Conservation (phyloP, 2,888 invertebrate species). For the Cabera pusaria region DNA sequence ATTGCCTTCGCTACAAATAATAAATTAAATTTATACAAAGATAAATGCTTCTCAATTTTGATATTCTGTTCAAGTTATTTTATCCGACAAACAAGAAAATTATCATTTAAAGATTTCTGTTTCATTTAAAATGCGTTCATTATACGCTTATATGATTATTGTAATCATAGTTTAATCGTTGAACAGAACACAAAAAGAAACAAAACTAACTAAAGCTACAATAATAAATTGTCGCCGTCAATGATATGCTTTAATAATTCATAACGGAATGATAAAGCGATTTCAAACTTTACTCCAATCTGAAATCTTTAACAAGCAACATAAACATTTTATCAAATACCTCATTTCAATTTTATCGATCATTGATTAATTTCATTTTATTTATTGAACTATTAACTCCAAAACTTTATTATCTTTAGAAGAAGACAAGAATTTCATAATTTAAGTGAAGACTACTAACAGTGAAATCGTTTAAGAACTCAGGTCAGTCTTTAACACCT, state of each 20-base stretch:
- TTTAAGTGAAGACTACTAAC: conserved; percentile 33
- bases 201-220: conserved; percentile 59
- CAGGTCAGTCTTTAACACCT: conserved; percentile 54
- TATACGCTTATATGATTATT: too few relatives aligned
- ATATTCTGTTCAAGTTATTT: conserved; percentile 45
- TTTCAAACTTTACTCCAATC: conserved; percentile 40
- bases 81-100: too few relatives aligned
- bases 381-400: conserved; percentile 43
- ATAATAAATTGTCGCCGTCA: conserved; percentile 50
- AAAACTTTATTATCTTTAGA: conserved; percentile 37
- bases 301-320: conserved; percentile 54
- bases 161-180: conserved; percentile 27
- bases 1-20: conserved; percentile 67
- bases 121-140: too few relatives aligned
- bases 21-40: conserved; percentile 48
- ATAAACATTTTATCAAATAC: conserved; percentile 30
- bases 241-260: conserved; percentile 68
- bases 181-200: conserved; percentile 53
- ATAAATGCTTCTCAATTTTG: conserved; percentile 38
- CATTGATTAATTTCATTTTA: conserved; percentile 34
- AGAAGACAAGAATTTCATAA: conserved; percentile 32
- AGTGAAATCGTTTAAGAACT: conserved; percentile 38
- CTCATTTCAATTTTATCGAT: conserved; percentile 32
- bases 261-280: conserved; percentile 66
- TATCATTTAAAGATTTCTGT: too few relatives aligned